These are phyloP conservation scores for Lipophrys pholis DNA, from an alignment of 2,113 vertebrate species.

Conservation along the genomic window DNA sequence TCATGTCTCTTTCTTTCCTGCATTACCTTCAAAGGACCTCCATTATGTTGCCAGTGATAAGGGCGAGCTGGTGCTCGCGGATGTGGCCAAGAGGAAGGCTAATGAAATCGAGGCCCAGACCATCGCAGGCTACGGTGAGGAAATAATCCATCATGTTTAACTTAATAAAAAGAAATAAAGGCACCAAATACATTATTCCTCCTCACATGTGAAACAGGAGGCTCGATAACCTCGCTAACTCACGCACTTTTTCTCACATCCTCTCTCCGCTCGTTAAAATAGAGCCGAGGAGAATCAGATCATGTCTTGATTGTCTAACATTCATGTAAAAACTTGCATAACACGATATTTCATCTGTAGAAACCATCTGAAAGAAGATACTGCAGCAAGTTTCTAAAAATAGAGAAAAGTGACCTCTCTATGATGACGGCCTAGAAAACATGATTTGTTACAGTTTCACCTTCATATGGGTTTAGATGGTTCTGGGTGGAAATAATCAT, in stretches of 20 bases:
- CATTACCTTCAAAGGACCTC: constrained; percentile 98
- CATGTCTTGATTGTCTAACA: constrained; percentile 3
- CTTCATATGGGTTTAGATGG: neutral
- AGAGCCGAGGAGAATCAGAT: constrained; percentile 24
- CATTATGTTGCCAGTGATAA: constrained; percentile 97
- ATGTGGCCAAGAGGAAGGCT: constrained; percentile 95
- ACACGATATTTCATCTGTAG: neutral
- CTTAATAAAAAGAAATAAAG: constrained; percentile 26
- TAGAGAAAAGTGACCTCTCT: neutral
- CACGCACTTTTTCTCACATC: constrained; percentile 44
- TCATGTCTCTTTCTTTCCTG: constrained; percentile 85
- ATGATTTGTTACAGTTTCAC: neutral
- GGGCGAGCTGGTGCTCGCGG: constrained; percentile 95
- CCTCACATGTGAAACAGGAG: constrained; percentile 51
- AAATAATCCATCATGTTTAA: constrained; percentile 67
- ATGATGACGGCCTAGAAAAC: no score
- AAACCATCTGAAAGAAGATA: constrained; percentile 4
- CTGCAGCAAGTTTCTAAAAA: neutral
- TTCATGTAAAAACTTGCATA: constrained; percentile 10
- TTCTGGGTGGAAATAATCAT: neutral
- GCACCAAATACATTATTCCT: constrained; percentile 49
- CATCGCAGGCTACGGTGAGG: constrained; percentile 78
- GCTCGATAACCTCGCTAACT: constrained; percentile 56
- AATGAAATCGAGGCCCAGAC: constrained; percentile 90
- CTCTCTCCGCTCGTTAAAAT: constrained; percentile 27